These are phyloP conservation scores for Kryptopterus vitreolus DNA, from an alignment of 2,797 vertebrate species.

Conservation along the genomic window DNA sequence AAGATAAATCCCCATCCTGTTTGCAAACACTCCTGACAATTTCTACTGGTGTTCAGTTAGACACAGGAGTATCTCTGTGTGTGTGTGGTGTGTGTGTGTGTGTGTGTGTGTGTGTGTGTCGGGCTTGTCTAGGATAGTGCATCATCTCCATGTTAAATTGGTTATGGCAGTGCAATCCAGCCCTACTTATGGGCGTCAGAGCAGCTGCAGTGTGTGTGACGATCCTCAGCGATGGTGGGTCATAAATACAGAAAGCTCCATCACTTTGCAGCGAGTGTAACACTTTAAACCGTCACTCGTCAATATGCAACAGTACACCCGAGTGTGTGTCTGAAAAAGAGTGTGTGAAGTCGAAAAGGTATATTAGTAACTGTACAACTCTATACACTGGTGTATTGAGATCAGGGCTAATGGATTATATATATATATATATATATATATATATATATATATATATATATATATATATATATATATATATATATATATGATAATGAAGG, in stretches of 20 bases:
- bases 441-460: too few species aligned
- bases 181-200: constrained; percentile 55
- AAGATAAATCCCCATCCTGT: too few species aligned
- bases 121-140: constrained; percentile 41
- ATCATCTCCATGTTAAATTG: constrained; percentile 58
- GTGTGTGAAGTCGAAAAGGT: not conserved
- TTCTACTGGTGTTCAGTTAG: constrained; percentile 21
- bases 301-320: constrained; percentile 35
- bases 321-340: not conserved
- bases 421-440: too few species aligned
- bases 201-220: constrained; percentile 50
- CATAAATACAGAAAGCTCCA: constrained; percentile 55
- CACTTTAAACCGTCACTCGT: constrained; percentile 48
- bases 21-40: not conserved
- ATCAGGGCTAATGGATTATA: not conserved
- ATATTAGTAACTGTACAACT: not conserved
- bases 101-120: constrained; percentile 31
- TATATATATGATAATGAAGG: too few species aligned
- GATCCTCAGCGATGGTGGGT: constrained; percentile 46
- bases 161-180: constrained; percentile 57
- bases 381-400: not conserved
- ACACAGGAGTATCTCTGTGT: constrained; percentile 13
- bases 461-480: too few species aligned
- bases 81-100: constrained; percentile 10
- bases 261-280: constrained; percentile 53